A percentile compares a stretch with the other conserved stretches of the same genome.
Conservation (phyloP, 1,140 invertebrate genomes). For the Eupristina koningsbergeri region DNA sequence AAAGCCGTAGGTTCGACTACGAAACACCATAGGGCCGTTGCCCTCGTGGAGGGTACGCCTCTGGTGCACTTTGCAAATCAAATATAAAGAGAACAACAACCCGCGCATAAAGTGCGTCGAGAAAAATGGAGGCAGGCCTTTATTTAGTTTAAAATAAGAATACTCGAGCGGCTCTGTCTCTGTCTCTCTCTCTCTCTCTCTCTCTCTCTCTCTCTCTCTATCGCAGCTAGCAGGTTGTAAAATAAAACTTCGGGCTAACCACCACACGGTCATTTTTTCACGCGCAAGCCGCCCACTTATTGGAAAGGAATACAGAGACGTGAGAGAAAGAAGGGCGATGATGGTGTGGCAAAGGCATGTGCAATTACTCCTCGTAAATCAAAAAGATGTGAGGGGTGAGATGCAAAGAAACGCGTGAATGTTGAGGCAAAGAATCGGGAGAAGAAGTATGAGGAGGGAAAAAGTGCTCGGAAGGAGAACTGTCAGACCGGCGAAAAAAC, state of each 20-base stretch:
- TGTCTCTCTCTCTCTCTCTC: neutral
- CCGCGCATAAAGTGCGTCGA: neutral
- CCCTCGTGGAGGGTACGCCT: neutral
- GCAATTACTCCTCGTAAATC: slow-evolving; percentile 62
- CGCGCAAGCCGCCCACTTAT: slow-evolving; percentile 10
- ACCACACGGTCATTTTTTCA: slow-evolving; percentile 50
- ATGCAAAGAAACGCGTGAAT: neutral
- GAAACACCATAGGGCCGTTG: neutral
- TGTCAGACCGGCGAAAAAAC: neutral
- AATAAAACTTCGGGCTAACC: slow-evolving; percentile 26
- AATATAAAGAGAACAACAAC: slow-evolving; percentile 21
- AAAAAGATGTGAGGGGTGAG: slow-evolving; percentile 47
- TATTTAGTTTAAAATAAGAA: slow-evolving; percentile 36
- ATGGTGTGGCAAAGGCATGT: slow-evolving; percentile 52
- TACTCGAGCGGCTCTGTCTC: neutral
- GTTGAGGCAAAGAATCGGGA: neutral
- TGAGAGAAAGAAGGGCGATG: neutral
- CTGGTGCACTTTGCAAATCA: slow-evolving; percentile 28
- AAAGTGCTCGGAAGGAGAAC: neutral
- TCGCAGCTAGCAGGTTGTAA: slow-evolving; percentile 15
- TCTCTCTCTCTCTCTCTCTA: neutral
- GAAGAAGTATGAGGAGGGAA: neutral
- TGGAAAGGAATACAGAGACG: slow-evolving; percentile 51
- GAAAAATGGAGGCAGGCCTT: slow-evolving; percentile 16
- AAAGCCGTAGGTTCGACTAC: neutral